Evolutionary conservation across 1,140 invertebrate genomes (phyloP).

Genomic region (Reticulitermes speratus): DNA sequence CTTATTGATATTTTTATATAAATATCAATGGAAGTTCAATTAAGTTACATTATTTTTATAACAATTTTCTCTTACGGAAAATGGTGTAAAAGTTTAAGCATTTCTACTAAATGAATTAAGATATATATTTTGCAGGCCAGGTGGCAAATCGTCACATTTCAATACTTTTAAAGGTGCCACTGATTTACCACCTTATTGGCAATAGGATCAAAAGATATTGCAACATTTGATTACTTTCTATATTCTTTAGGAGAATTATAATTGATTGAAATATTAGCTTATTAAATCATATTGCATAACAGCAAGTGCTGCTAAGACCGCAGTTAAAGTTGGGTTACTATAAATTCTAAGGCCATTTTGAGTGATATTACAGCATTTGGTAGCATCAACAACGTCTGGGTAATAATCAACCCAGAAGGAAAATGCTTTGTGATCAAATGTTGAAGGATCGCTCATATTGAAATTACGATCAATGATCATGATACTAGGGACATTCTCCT

Average conservation of each 20-base stretch:
- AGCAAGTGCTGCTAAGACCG: neutral
- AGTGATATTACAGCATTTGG: slow-evolving; percentile 31
- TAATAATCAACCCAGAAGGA: slow-evolving; percentile 82
- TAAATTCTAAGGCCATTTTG: neutral
- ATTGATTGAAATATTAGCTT: neutral
- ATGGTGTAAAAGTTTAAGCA: neutral
- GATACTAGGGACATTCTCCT: slow-evolving; percentile 59
- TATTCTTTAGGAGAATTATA: neutral
- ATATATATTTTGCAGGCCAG: neutral
- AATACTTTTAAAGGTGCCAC: neutral
- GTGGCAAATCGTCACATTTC: neutral
- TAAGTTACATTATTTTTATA: neutral
- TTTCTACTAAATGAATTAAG: neutral
- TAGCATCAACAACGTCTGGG: slow-evolving; percentile 55
- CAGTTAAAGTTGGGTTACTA: neutral
- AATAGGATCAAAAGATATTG: neutral
- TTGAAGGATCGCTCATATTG: slow-evolving; percentile 63
- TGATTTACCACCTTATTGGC: neutral
- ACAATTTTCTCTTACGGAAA: neutral
- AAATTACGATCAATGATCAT: slow-evolving; percentile 72
- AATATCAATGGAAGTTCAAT: neutral
- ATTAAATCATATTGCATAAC: neutral
- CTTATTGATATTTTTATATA: too few relatives aligned
- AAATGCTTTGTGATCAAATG: slow-evolving; percentile 70
- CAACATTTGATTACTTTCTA: neutral